Conservation (phyloP, 2,113 vertebrate genomes). For the Meles meles region DNA sequence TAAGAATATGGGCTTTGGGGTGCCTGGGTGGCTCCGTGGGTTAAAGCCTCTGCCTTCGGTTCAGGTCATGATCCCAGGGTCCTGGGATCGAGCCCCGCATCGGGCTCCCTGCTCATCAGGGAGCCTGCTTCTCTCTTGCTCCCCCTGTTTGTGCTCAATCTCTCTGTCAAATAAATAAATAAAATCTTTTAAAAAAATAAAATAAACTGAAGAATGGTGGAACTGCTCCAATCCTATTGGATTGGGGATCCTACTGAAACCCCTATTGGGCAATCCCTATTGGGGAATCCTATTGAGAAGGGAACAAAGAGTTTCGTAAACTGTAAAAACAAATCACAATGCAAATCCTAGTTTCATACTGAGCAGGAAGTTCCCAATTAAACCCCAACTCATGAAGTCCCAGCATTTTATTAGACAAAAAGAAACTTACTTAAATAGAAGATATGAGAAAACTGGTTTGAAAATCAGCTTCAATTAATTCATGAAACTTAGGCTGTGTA, state of each 20-base stretch:
- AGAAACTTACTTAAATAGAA: neutral
- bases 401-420: neutral
- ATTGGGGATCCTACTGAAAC: too few relatives aligned
- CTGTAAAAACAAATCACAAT: neutral
- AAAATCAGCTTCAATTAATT: neutral
- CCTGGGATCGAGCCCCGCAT: too few relatives aligned
- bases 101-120: too few relatives aligned
- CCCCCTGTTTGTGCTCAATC: too few relatives aligned
- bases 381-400: neutral
- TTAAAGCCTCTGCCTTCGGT: too few relatives aligned
- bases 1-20: neutral
- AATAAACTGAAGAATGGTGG: neutral
- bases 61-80: too few relatives aligned
- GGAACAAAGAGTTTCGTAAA: rapidly evolving
- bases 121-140: too few relatives aligned
- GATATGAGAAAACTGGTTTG: neutral
- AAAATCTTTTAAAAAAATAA: too few relatives aligned
- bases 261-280: too few relatives aligned
- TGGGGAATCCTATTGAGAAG: too few relatives aligned
- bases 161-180: too few relatives aligned
- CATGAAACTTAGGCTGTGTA: neutral
- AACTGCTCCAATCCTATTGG: neutral
- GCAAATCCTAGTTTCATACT: neutral
- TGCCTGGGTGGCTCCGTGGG: too few relatives aligned
- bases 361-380: neutral